phyloP scores from a whole-genome alignment of 2,888 invertebrate genomes.

The Choreutis nemorana region DNA sequence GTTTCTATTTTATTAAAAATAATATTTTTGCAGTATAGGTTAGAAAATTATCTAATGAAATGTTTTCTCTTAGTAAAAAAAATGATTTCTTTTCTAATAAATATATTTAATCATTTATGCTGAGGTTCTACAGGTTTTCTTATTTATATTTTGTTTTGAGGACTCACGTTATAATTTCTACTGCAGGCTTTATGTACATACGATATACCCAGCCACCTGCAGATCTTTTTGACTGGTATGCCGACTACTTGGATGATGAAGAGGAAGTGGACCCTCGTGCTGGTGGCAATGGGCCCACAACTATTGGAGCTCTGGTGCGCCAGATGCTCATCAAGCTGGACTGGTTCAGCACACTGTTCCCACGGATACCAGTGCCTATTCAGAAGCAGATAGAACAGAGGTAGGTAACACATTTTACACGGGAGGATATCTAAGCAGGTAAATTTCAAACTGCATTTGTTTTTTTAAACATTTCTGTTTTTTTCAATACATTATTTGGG shows the following conservation, averaged over 20 bases:
- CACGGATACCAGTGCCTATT: slow-evolving; percentile 98
- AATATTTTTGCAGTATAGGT: no score
- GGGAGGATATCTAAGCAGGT: background rate
- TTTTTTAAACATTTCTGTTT: background rate
- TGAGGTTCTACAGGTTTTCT: background rate
- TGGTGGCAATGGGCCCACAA: slow-evolving; percentile 92
- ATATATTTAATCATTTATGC: no score
- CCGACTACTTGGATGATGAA: slow-evolving; percentile 93
- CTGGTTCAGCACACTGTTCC: slow-evolving; percentile 99
- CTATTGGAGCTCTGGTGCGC: slow-evolving; percentile 90
- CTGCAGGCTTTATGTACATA: slow-evolving; percentile 76
- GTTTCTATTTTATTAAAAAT: no score
- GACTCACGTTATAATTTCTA: background rate
- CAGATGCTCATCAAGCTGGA: slow-evolving; percentile 96
- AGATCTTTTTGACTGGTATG: slow-evolving; percentile 97
- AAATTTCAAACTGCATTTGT: background rate
- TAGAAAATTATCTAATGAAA: no score
- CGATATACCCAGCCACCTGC: slow-evolving; percentile 96
- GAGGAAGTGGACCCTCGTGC: slow-evolving; percentile 98
- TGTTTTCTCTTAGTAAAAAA: background rate
- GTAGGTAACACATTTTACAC: slow-evolving; percentile 26
- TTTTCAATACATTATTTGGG: background rate
- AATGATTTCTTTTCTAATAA: background rate
- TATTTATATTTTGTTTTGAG: background rate
- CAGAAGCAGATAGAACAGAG: slow-evolving; percentile 89